phyloP scores from a whole-genome alignment of 1,140 invertebrate species.

The Lepidotrigona ventralis region DNA sequence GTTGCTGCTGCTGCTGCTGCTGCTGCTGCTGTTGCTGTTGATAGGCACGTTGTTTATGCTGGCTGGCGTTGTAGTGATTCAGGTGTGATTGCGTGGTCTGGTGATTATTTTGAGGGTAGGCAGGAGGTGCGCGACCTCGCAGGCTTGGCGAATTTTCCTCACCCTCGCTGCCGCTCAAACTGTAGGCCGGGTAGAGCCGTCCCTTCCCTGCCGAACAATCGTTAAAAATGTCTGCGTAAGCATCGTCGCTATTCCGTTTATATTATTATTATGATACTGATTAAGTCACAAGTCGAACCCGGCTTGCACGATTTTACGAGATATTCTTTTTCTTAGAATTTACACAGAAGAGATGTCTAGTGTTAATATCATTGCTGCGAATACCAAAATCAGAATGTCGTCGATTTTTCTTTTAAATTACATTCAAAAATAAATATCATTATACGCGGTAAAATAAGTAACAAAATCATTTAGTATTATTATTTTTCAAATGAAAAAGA shows the following conservation, averaged over 20 bases:
- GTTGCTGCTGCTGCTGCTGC: slow-evolving; percentile 69
- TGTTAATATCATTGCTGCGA: too few species aligned
- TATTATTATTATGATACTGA: too few species aligned
- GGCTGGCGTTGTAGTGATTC: slow-evolving; percentile 70
- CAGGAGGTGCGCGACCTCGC: slow-evolving; percentile 65
- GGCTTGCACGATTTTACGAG: not conserved
- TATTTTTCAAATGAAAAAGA: too few species aligned
- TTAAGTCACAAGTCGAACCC: not conserved
- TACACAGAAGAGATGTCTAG: too few species aligned
- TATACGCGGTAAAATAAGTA: too few species aligned
- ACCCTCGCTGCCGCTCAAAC: slow-evolving; percentile 83
- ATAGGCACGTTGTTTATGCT: slow-evolving; percentile 73
- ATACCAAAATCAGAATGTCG: too few species aligned
- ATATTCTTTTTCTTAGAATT: too few species aligned
- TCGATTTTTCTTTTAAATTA: too few species aligned
- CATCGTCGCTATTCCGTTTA: not conserved
- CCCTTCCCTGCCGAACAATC: slow-evolving; percentile 82
- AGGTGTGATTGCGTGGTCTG: slow-evolving; percentile 72
- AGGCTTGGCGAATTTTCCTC: slow-evolving; percentile 81
- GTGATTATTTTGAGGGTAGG: slow-evolving; percentile 73
- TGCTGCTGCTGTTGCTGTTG: slow-evolving; percentile 74
- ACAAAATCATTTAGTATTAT: too few species aligned
- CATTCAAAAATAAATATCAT: too few species aligned
- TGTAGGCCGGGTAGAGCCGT: slow-evolving; percentile 86
- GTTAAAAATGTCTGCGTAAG: slow-evolving; percentile 16